Evolutionary conservation across 2,113 vertebrate genomes (phyloP), one percentile per base, ranked within the genome.

Genomic region (Notothenia coriiceps): DNA sequence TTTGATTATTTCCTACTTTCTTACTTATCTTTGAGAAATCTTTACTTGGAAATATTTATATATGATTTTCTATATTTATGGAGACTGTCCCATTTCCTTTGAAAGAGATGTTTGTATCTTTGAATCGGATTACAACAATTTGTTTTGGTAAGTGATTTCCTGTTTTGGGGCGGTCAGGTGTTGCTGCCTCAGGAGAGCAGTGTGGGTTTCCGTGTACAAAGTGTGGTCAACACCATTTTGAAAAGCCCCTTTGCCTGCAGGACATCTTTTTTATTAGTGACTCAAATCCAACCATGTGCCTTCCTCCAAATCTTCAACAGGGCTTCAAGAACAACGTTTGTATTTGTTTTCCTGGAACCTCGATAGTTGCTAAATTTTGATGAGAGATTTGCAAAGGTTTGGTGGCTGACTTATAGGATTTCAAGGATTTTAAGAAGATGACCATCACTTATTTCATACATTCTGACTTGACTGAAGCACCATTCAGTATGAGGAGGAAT

Each of bases 251-350:
- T 52, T 72, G 54, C 79, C 80, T 50, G 20, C 29, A 20, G 73
- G 70, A 70, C 79, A 82, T 79, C 61, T 57, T 80, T 78, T 56
- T 62, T 6, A 51, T 40, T 2, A 40, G 33, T 7, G 5, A 83
- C 55, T 82, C 60, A 64, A 82, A 84, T 83, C 54, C 55, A 76
- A 83, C 51, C 86, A 72, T 47, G 82, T 80, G 88, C 60, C 55
- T 61, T 56, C 51, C 29, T 68, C 43, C 8, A 18, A 67, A 69
- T 57, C 67, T 15, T 68, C 62, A 35, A 18, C 52, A 33, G 7
- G 6, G 22, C 18, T 17, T 20, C 35, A 13, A 22, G 77, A 46
- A 77, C 52, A 78, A 66, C 47, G 46, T 29, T 63, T 79, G 67
- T 65, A 74, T 83, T 15, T 22, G 52, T 68, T 61, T 29, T 17